Conservation (phyloP, 2,797 vertebrate species). For the Cetoscarus ocellatus region DNA sequence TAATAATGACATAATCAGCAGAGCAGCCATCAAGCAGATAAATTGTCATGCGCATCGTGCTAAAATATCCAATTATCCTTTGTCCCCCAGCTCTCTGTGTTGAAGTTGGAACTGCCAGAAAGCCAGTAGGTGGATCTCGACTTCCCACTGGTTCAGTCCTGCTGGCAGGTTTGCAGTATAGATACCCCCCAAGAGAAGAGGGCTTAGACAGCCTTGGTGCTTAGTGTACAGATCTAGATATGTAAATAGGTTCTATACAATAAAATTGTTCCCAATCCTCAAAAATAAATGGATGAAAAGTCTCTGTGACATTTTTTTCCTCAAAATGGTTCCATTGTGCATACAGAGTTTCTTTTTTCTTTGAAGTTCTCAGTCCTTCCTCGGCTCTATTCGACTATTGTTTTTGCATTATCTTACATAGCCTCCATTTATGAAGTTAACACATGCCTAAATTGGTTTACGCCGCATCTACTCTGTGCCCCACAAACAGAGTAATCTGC, state of each 20-base stretch:
- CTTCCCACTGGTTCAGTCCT: slow-evolving; percentile 59
- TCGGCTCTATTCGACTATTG: slow-evolving; percentile 43
- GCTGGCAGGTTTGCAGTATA: slow-evolving; percentile 86
- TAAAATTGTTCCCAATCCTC: slow-evolving; percentile 90
- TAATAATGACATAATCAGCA: slow-evolving; percentile 99
- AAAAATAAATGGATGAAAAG: slow-evolving; percentile 94
- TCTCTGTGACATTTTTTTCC: slow-evolving; percentile 90
- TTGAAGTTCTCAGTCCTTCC: slow-evolving; percentile 46
- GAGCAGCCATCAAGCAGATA: slow-evolving; percentile 99
- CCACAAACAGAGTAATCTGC: slow-evolving; percentile 73
- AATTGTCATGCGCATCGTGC: slow-evolving; percentile 99
- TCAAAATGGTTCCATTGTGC: slow-evolving; percentile 95
- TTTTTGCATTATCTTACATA: slow-evolving; percentile 82
- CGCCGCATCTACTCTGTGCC: slow-evolving; percentile 72
- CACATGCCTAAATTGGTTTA: slow-evolving; percentile 91
- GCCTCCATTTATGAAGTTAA: slow-evolving; percentile 84
- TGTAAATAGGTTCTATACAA: slow-evolving; percentile 99
- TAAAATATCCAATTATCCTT: slow-evolving; percentile 97
- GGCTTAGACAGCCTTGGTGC: slow-evolving; percentile 96
- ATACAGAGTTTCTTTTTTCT: slow-evolving; percentile 85
- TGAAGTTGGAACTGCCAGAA: slow-evolving; percentile 94
- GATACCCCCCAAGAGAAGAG: slow-evolving; percentile 81
- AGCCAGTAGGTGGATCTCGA: slow-evolving; percentile 78
- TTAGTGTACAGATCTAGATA: slow-evolving; percentile 98
- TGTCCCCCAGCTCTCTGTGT: slow-evolving; percentile 92